These are phyloP conservation scores for Vidua chalybeata DNA, from an alignment of 2,113 vertebrate genomes.

Conservation along the genomic window DNA sequence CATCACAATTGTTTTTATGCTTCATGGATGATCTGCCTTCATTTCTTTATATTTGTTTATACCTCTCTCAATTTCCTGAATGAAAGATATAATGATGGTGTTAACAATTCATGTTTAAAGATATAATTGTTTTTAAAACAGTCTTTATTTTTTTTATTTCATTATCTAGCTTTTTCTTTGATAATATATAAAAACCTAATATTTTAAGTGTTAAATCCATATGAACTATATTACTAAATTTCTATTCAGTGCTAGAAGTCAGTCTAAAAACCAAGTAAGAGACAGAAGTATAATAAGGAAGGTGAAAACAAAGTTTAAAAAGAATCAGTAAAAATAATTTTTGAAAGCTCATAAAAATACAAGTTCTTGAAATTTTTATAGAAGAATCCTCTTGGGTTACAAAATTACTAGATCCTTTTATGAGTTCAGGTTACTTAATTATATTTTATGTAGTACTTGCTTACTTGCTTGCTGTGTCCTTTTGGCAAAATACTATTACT, in stretches of 20 bases:
- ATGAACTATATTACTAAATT: neutral
- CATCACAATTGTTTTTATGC: neutral
- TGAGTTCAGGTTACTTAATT: neutral
- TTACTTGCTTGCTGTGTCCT: neutral
- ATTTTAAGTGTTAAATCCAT: neutral
- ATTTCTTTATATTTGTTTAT: neutral
- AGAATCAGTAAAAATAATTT: neutral
- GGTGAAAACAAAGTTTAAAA: neutral
- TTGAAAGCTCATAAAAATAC: neutral
- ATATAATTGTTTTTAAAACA: neutral
- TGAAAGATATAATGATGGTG: neutral
- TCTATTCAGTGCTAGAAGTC: neutral
- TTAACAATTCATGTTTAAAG: neutral
- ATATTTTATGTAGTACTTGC: neutral
- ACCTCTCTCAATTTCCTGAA: neutral
- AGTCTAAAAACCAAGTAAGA: neutral
- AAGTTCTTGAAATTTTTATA: neutral
- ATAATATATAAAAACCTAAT: neutral
- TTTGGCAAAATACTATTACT: neutral
- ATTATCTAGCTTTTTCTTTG: neutral
- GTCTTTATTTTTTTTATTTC: neutral
- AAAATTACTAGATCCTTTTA: neutral
- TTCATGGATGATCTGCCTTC: neutral
- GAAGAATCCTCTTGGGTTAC: neutral
- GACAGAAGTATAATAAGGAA: neutral